These are phyloP conservation scores for Rhynchophorus ferrugineus DNA, from an alignment of 1,140 invertebrate species.

Conservation along the genomic window DNA sequence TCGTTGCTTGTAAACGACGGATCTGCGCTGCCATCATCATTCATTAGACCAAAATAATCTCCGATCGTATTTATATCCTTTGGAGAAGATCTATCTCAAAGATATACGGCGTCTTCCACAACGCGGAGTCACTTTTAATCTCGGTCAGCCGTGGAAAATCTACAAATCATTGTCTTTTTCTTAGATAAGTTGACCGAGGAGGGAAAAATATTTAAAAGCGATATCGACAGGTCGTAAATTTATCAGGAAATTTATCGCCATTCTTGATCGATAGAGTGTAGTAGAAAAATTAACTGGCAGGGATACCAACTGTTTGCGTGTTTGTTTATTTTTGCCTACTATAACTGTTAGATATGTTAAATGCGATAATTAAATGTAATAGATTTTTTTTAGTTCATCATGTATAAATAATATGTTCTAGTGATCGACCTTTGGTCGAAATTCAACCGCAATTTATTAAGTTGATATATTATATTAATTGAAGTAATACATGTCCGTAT, in stretches of 20 bases:
- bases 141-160: no score
- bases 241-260: constrained; percentile 7
- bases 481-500: no score
- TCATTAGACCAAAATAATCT: constrained; percentile 24
- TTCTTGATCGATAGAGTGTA: not conserved
- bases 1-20: constrained; percentile 7
- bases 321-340: constrained; percentile 2
- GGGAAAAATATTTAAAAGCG: constrained; percentile 5
- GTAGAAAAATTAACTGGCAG: not conserved
- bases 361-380: not conserved
- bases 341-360: not conserved
- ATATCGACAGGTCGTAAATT: constrained; percentile 5
- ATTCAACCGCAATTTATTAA: no score
- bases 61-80: constrained; percentile 17
- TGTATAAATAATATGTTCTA: no score
- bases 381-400: no score
- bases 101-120: constrained; percentile 14
- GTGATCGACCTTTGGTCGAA: no score
- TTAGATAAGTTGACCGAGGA: constrained; percentile 4
- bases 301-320: constrained; percentile 1
- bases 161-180: constrained; percentile 10
- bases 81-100: constrained; percentile 15
- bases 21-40: constrained; percentile 3
- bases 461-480: no score
- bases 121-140: no score